Evolutionary conservation across 2,888 invertebrate genomes (phyloP).

Genomic region (Cotesia congregata): DNA sequence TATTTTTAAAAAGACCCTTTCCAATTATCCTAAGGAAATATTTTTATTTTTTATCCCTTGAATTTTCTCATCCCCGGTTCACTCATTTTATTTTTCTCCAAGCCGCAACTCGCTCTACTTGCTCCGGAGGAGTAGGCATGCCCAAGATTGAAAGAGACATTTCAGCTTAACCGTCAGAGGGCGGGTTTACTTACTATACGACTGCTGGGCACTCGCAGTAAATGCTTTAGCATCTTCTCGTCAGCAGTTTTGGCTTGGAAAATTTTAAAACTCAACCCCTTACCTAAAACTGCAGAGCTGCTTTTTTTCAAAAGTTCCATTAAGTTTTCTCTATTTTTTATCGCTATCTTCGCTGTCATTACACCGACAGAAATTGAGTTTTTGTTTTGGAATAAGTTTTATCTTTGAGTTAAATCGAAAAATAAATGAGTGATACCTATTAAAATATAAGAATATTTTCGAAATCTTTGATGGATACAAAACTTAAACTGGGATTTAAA

Average conservation of each 20-base stretch:
- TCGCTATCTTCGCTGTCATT: neutral
- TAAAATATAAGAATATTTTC: too few relatives aligned
- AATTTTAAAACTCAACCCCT: constrained; percentile 30
- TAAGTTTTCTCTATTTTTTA: neutral
- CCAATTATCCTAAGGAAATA: constrained; percentile 34
- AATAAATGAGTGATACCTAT: too few relatives aligned
- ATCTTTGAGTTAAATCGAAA: too few relatives aligned
- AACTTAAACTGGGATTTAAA: too few relatives aligned
- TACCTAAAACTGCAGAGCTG: constrained; percentile 23
- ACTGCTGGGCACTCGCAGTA: constrained; percentile 29
- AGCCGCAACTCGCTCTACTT: neutral
- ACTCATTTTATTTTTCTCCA: neutral
- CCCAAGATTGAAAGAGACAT: constrained; percentile 25
- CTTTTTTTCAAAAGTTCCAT: constrained; percentile 3
- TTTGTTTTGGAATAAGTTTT: too few relatives aligned
- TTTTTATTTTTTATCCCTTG: constrained; percentile 13
- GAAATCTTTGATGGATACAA: too few relatives aligned
- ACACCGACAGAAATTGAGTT: too few relatives aligned
- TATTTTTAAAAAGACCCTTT: constrained; percentile 27
- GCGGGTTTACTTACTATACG: constrained; percentile 24
- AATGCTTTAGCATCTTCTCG: constrained; percentile 32
- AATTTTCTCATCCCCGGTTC: neutral
- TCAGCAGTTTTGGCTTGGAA: constrained; percentile 33
- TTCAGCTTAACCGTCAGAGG: constrained; percentile 30
- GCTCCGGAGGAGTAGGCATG: neutral